A percentile compares a stretch with the other conserved stretches of the same genome.
phyloP scores from a whole-genome alignment of 2,113 vertebrate species.

The Cyprinus carpio region DNA sequence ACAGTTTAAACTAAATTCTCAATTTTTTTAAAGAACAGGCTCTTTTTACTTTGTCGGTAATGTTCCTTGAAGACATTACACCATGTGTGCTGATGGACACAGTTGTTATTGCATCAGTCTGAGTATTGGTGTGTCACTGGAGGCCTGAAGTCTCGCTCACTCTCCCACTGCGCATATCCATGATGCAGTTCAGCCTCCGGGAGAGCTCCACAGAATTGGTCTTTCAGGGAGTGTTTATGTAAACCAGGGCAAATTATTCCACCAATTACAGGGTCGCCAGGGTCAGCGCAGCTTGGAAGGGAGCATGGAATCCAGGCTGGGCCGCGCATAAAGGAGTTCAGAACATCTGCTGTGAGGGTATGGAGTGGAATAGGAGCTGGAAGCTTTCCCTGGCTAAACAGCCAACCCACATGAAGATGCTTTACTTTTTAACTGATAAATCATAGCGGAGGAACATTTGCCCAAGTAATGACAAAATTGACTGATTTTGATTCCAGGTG shows the following conservation, averaged over 20 bases:
- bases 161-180: constrained; percentile 17
- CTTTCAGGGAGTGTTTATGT: constrained; percentile 57
- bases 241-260: constrained; percentile 59
- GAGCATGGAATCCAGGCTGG: constrained; percentile 28
- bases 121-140: not conserved
- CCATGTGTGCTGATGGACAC: constrained; percentile 34
- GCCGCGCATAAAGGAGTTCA: constrained; percentile 25
- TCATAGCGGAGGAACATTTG: constrained; percentile 41
- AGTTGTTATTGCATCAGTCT: constrained; percentile 47
- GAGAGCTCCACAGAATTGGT: constrained; percentile 33
- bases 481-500: constrained; percentile 28
- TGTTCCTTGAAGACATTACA: constrained; percentile 35
- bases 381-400: constrained; percentile 47
- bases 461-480: constrained; percentile 57
- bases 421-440: constrained; percentile 61
- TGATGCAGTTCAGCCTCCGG: constrained; percentile 25
- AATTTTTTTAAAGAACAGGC: not conserved
- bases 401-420: constrained; percentile 46
- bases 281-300: constrained; percentile 47
- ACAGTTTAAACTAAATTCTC: constrained; percentile 32
- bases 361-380: constrained; percentile 51
- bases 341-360: constrained; percentile 62
- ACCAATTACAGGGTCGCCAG: constrained; percentile 54
- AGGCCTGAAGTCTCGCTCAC: constrained; percentile 25
- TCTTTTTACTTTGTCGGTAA: not conserved